A percentile compares a stretch with the other conserved stretches of the same genome.
Evolutionary conservation across 1,140 invertebrate species (phyloP).

Genomic region (Heliothis virescens): DNA sequence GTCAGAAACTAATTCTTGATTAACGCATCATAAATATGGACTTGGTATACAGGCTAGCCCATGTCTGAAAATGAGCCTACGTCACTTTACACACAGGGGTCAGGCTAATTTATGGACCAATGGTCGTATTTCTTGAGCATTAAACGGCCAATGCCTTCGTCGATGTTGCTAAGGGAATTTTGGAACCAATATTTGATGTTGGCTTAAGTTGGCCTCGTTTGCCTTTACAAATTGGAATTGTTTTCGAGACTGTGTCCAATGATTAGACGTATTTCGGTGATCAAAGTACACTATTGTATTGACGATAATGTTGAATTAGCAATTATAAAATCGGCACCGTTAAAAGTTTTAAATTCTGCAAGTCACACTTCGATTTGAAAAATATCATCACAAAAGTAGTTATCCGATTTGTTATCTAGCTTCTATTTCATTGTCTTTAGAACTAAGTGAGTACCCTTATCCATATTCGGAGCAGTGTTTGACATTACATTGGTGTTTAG

Average conservation of each 20-base stretch:
- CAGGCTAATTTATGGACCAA: constrained; percentile 22
- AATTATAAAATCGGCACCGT: constrained; percentile 1
- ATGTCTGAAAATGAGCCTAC: constrained; percentile 23
- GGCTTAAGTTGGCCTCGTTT: neutral
- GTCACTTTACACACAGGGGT: constrained; percentile 26
- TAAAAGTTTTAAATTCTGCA: neutral
- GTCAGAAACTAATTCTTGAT: constrained; percentile 4
- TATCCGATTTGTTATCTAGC: too few species aligned
- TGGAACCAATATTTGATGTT: constrained; percentile 7
- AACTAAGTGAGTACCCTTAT: too few species aligned
- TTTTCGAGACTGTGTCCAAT: constrained; percentile 3
- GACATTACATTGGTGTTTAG: too few species aligned
- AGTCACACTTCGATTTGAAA: neutral
- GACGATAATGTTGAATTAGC: neutral
- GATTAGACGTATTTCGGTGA: constrained; percentile 2
- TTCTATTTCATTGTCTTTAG: too few species aligned
- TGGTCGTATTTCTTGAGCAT: constrained; percentile 6
- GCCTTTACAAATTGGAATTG: neutral
- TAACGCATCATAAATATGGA: neutral
- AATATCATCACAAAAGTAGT: too few species aligned
- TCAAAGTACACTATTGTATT: neutral
- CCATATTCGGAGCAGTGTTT: too few species aligned
- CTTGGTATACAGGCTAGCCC: neutral
- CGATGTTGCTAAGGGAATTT: constrained; percentile 14
- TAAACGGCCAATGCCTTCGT: constrained; percentile 3